Evolutionary conservation across 2,797 vertebrate genomes (phyloP).

Genomic region (Trachurus trachurus): DNA sequence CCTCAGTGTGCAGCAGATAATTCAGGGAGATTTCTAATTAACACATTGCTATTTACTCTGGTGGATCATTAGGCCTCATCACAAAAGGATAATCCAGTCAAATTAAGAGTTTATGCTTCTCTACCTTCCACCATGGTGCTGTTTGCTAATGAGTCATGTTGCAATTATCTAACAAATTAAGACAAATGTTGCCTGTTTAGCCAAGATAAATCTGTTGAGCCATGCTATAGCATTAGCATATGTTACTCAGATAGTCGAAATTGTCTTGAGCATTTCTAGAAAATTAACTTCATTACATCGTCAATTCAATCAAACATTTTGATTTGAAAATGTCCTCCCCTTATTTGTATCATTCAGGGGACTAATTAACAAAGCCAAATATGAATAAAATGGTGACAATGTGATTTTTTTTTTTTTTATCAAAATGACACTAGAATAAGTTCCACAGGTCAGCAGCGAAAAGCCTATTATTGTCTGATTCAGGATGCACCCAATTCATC

Average conservation of each 20-base stretch:
- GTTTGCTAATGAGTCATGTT: slow-evolving; percentile 79
- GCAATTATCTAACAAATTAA: slow-evolving; percentile 77
- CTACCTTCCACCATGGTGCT: slow-evolving; percentile 65
- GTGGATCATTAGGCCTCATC: slow-evolving; percentile 86
- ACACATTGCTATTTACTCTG: slow-evolving; percentile 88
- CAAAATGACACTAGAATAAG: not conserved
- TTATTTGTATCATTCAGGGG: not conserved
- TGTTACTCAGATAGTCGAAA: slow-evolving; percentile 8
- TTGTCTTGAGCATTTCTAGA: slow-evolving; percentile 1
- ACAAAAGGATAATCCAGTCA: slow-evolving; percentile 87
- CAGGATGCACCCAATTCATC: slow-evolving; percentile 2
- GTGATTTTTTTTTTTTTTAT: not conserved
- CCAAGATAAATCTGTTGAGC: slow-evolving; percentile 52
- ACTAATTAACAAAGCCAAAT: not conserved
- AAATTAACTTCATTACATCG: not conserved
- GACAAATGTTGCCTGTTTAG: slow-evolving; percentile 78
- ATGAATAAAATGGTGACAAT: not conserved
- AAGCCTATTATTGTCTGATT: slow-evolving; percentile 41
- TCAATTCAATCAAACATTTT: not conserved
- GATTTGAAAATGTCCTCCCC: not conserved
- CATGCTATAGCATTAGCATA: slow-evolving; percentile 2
- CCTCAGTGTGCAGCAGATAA: slow-evolving; percentile 82
- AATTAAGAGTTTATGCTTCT: slow-evolving; percentile 85
- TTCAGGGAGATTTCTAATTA: slow-evolving; percentile 88
- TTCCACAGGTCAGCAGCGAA: slow-evolving; percentile 3